Base-by-base conservation (phyloP, 2,113 vertebrate species). In the Bubo scandiacus region DNA sequence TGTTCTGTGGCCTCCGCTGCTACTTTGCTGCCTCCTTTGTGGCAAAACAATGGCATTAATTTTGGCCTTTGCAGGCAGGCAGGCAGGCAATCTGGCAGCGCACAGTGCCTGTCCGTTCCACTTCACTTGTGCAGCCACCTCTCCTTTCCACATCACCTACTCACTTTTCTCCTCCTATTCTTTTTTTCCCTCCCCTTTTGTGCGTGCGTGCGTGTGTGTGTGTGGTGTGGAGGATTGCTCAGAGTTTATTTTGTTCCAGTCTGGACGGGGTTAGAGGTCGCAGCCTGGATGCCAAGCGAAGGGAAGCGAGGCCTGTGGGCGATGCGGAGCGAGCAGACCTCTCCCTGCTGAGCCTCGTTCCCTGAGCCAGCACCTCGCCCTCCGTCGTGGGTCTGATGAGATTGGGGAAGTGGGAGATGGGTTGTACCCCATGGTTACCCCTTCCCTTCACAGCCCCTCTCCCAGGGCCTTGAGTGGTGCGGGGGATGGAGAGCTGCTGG, bases 21-120 rank as follows among this genome's bases (percentile, higher is more conserved):
- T 98, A 98, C 98, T 98, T 98, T 97, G 97, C 98, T 96, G 97
- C 98, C 96, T 84, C 98, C 97, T 98, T 98, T 99, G 98, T 99
- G 98, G 96, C 94, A 93, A 96, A 94, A 99, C 98, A 99, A 98
- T 98, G 97, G 98, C 97, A 98, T 98, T 98, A 98, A 98, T 98
- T 98, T 98, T 98, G 98, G 98, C 98, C 98, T 98, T 92, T 98
- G 98, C 98, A 97, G 85, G 92, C 92, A 45, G 43, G 43, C 43
- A 9, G 40, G n/a, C 61, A 61, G 87, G 94, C 94, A 81, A 57
- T 83, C 93, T 94, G 92, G 96, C 97, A 94, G 18, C 10, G 42
- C 98, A 98, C 98, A 98, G 98, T 84, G 96, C 98, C 98, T 98
- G 97, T 98, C 98, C 97, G 97, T 98, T 99, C 98, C 98, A 97